These are phyloP conservation scores for Bujurquina vittata DNA, from an alignment of 2,113 vertebrate genomes.

Conservation along the genomic window DNA sequence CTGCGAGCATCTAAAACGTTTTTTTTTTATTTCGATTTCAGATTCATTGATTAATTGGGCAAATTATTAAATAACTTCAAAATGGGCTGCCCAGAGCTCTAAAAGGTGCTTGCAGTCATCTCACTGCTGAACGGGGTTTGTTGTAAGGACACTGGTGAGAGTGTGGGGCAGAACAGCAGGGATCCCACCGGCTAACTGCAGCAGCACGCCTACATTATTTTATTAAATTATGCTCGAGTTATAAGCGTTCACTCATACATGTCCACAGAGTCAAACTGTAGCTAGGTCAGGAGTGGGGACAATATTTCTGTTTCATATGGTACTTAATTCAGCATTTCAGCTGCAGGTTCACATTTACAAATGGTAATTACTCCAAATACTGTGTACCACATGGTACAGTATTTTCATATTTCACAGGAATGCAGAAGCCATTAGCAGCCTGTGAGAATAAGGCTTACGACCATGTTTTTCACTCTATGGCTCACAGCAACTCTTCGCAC, in stretches of 20 bases:
- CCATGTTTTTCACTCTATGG: not conserved
- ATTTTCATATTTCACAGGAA: accelerated
- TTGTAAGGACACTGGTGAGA: no score
- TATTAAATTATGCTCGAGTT: no score
- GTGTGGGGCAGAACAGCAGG: no score
- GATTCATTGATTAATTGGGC: no score
- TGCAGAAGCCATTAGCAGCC: not conserved
- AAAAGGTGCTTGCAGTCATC: no score
- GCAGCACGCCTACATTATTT: no score
- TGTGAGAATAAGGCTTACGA: not conserved
- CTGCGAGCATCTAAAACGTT: no score
- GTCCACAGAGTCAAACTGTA: not conserved
- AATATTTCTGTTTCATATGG: not conserved
- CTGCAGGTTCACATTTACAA: not conserved
- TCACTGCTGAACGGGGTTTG: no score
- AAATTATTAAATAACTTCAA: no score
- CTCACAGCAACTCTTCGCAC: not conserved
- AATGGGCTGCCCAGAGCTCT: no score
- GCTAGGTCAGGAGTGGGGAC: not conserved
- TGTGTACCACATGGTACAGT: not conserved
- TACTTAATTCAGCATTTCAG: not conserved
- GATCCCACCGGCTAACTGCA: no score
- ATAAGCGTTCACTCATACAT: not conserved
- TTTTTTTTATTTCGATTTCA: no score
- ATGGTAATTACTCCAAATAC: not conserved